Base-by-base conservation (phyloP, 2,113 vertebrate species). In the Chlamydotis undulata region DNA sequence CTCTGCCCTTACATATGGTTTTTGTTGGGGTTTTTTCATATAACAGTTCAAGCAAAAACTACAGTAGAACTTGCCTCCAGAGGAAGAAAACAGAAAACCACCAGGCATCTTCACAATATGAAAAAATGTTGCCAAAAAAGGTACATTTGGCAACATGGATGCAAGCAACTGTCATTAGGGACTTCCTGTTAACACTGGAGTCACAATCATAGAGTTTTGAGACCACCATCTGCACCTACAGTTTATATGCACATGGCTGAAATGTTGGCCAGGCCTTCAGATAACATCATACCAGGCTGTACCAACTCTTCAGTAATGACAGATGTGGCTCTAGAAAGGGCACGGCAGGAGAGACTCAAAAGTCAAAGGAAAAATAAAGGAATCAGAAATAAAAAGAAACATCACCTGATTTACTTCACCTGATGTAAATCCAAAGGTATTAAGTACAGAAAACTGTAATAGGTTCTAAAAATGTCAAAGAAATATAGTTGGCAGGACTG, bases 291-390 rank as follows among this genome's bases (percentile, higher is more conserved):
- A 71, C 9, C 10, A 15, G 24, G 24, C 37, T 53, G 19, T 25
- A 17, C 5, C 12, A n/a, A 45, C 2, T 11, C 23, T 56, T 59
- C 19, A 74, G 29, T 16, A 87, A 39, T 0, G 0, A 33, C 11
- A 87, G 45, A 26, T 16, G 18, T 0, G 2, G 19, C 17, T 65
- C 45, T 43, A 76, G 39, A 89, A 83, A 81, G 64, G 35, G 23
- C 41, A 43, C 14, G 41, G 41, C 17, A 83, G 17, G 15, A 26
- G 2, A 60, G 18, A 10, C 35, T 33, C 23, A 49, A 33, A 75
- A 37, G 6, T 22, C 21, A 21, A 15, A 3, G 1, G 7, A 31
- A 29, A 80, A 81, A 80, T 35, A 69, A 17, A 63, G 24, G 19
- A 14, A 63, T 19, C 23, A 75, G 60, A 75, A 64, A 57, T 26